Base-by-base conservation (phyloP, 1,140 invertebrate genomes). In the Achroia grisella region DNA sequence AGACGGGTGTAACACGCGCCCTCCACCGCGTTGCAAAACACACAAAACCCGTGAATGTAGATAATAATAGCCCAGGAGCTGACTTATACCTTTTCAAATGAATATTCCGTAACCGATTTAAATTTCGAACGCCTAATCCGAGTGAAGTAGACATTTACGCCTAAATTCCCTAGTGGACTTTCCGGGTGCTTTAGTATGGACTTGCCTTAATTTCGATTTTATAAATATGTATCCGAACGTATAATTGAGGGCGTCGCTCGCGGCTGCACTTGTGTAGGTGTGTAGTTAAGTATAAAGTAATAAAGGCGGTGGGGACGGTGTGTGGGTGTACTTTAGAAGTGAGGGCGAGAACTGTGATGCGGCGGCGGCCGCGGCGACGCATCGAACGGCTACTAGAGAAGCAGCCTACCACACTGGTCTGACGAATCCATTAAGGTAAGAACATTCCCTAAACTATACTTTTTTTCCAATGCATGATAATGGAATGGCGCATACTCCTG, bases 391-490 rank as follows among this genome's bases (percentile, higher is more conserved):
- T 54, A 49, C 44, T 44, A 47, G 51, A 53, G 45, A 61, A 49
- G 57, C 52, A 62, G 62, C 50, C 56, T 52, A 42, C 35, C 39
- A 12, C 39, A 62, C 58, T 71, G 59, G 75, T 82, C 73, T 82
- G 78, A 82, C 78, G 71, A 79, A 65, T 62, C 67, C 62, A 62
- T 66, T 62, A 56, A 77, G 78, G 78, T 82, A 64, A 70, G 72
- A 29, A 13, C 41, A n/a, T n/a, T n/a, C n/a, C n/a, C n/a, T n/a
- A n/a, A 13, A 35, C 42, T 4, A 28, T 17, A 28, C 30, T n/a
- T n/a, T n/a, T n/a, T n/a, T n/a, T n/a, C n/a, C n/a, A n/a, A n/a
- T n/a, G n/a, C n/a, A n/a, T n/a, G n/a, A n/a, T n/a, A n/a, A n/a
- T n/a, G n/a, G n/a, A n/a, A n/a, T n/a, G n/a, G n/a, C n/a, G n/a